Conservation (phyloP, 1,140 invertebrate species). For the Gerris buenoi region DNA sequence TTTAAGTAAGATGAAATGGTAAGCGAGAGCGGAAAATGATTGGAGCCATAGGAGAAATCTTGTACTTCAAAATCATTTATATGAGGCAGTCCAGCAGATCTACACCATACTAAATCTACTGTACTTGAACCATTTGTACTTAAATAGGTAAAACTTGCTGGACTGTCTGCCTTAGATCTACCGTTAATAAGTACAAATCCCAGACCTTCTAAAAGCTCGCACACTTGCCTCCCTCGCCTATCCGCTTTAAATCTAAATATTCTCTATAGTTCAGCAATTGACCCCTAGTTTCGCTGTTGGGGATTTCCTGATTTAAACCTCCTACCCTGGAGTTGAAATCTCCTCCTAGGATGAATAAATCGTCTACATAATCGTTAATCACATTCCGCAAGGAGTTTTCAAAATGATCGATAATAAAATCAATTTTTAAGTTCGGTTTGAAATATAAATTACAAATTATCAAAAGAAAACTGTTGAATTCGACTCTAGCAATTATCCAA, state of each 20-base stretch:
- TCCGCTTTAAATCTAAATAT: not conserved
- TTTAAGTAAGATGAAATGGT: too few relatives aligned
- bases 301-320: not conserved
- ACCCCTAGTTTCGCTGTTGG: not conserved
- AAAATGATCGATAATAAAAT: not conserved
- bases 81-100: not conserved
- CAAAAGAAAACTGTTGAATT: too few relatives aligned
- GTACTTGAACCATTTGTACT: not conserved
- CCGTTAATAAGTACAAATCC: not conserved
- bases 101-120: conserved; percentile 3
- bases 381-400: not conserved
- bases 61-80: not conserved
- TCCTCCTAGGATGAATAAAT: not conserved
- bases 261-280: not conserved
- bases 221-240: not conserved
- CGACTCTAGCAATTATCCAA: too few relatives aligned
- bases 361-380: not conserved
- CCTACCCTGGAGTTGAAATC: not conserved
- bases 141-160: not conserved
- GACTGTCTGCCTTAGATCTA: not conserved
- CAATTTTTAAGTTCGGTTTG: not conserved
- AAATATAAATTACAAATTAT: too few relatives aligned
- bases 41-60: not conserved
- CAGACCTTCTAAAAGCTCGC: not conserved
- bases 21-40: conserved; percentile 1